phyloP scores from a whole-genome alignment of 2,888 invertebrate genomes.

The Pseudococcus jackbeardsleyi region DNA sequence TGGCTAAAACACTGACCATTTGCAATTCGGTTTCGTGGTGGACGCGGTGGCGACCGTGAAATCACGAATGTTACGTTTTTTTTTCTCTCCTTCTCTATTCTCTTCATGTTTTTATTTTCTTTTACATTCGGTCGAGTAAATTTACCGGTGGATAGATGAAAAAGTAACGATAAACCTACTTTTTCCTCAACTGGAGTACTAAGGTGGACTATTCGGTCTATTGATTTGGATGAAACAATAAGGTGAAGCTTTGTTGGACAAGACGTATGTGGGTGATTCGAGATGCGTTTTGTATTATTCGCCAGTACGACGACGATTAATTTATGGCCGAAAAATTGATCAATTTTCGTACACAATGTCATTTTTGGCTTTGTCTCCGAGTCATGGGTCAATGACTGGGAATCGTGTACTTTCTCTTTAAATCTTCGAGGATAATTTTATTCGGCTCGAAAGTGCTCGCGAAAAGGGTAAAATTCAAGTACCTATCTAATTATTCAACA shows the following conservation, averaged over 20 bases:
- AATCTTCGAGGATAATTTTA: too few relatives aligned
- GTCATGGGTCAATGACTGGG: neutral
- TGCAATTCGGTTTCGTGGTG: conserved; percentile 43
- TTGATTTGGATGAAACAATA: neutral
- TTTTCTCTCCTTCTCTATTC: neutral
- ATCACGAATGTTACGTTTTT: conserved; percentile 60
- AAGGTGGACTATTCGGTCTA: neutral
- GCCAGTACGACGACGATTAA: neutral
- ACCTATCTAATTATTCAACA: too few relatives aligned
- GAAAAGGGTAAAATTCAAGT: neutral
- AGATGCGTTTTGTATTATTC: neutral
- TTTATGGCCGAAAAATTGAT: conserved; percentile 11
- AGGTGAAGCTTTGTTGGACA: neutral
- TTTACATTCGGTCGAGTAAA: neutral
- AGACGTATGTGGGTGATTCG: neutral
- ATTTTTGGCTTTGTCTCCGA: neutral
- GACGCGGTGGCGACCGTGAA: conserved; percentile 57
- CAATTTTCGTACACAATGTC: neutral
- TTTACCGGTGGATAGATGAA: conserved; percentile 37
- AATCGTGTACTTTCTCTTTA: neutral
- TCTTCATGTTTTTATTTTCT: neutral
- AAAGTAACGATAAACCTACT: conserved; percentile 58
- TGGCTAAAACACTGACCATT: conserved; percentile 58
- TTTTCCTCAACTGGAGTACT: neutral
- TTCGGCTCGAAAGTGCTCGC: neutral